These are phyloP conservation scores for Pegoplata infirma DNA, from an alignment of 2,888 invertebrate genomes.

Conservation along the genomic window DNA sequence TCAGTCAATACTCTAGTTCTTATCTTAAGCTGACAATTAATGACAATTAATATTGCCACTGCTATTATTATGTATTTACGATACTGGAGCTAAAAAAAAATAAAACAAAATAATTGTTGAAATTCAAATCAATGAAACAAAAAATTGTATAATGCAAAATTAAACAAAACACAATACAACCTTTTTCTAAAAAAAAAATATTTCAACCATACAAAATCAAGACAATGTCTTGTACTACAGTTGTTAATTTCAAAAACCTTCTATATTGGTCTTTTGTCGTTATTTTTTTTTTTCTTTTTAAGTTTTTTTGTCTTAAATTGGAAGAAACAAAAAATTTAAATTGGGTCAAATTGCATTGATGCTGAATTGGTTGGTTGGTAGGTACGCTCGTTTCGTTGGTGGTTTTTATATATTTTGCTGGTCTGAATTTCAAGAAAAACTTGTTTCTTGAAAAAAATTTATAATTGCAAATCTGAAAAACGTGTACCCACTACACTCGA, in stretches of 20 bases:
- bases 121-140: not conserved
- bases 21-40: slow-evolving; percentile 61
- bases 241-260: slow-evolving; percentile 33
- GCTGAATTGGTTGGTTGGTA: too few relatives aligned
- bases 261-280: slow-evolving; percentile 27
- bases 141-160: too few relatives aligned
- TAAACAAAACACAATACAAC: too few relatives aligned
- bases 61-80: slow-evolving; percentile 19
- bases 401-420: slow-evolving; percentile 13
- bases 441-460: slow-evolving; percentile 40
- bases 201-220: not conserved
- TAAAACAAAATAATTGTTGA: slow-evolving; percentile 6
- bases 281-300: slow-evolving; percentile 19
- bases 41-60: slow-evolving; percentile 56
- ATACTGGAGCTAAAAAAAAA: too few relatives aligned
- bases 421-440: slow-evolving; percentile 46
- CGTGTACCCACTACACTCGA: slow-evolving; percentile 17
- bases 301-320: not conserved
- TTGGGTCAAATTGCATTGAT: slow-evolving; percentile 53
- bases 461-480: slow-evolving; percentile 47
- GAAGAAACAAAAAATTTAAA: slow-evolving; percentile 38
- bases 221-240: not conserved
- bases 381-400: slow-evolving; percentile 3
- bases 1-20: slow-evolving; percentile 21
- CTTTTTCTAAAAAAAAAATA: too few relatives aligned